These are phyloP conservation scores for Amblyopsis rosae DNA, from an alignment of 2,113 vertebrate species.

Conservation along the genomic window DNA sequence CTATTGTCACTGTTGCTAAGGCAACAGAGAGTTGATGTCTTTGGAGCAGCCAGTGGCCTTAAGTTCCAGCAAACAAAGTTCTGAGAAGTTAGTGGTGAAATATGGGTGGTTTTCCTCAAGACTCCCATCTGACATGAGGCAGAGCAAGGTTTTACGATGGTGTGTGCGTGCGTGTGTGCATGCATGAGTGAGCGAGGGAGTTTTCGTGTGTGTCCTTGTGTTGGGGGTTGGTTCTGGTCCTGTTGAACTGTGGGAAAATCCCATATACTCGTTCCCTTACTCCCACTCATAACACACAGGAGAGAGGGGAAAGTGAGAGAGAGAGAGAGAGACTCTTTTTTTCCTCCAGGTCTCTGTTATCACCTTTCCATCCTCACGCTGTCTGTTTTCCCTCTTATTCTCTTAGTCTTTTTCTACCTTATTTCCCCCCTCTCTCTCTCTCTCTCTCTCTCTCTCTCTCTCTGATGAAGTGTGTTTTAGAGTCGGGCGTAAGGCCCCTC, in stretches of 20 bases:
- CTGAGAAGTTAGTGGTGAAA: constrained; percentile 50
- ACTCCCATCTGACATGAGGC: constrained; percentile 59
- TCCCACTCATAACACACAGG: constrained; percentile 50
- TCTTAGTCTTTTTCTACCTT: not conserved
- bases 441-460: not conserved
- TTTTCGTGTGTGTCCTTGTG: not conserved
- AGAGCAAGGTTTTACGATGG: constrained; percentile 20
- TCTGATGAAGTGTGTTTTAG: constrained; percentile 36
- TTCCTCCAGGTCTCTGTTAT: not conserved
- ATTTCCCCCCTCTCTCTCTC: constrained; percentile 6
- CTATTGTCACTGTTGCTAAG: constrained; percentile 35
- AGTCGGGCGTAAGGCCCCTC: constrained; percentile 41
- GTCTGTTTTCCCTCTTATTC: not conserved
- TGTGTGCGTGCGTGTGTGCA: constrained; percentile 7
- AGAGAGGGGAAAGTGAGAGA: constrained; percentile 26
- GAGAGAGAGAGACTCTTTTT: not conserved
- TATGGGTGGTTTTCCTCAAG: constrained; percentile 68
- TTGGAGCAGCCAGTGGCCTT: constrained; percentile 32
- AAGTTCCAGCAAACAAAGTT: constrained; percentile 42
- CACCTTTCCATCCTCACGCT: too few species aligned
- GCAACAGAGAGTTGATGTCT: constrained; percentile 37
- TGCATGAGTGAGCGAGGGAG: not conserved
- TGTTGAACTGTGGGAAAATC: constrained; percentile 82
- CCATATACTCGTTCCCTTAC: constrained; percentile 64
- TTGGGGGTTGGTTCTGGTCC: constrained; percentile 60